A percentile compares a stretch with the other conserved stretches of the same genome.
Evolutionary conservation across 2,113 vertebrate genomes (phyloP).

Genomic region (Donacobius atricapilla): DNA sequence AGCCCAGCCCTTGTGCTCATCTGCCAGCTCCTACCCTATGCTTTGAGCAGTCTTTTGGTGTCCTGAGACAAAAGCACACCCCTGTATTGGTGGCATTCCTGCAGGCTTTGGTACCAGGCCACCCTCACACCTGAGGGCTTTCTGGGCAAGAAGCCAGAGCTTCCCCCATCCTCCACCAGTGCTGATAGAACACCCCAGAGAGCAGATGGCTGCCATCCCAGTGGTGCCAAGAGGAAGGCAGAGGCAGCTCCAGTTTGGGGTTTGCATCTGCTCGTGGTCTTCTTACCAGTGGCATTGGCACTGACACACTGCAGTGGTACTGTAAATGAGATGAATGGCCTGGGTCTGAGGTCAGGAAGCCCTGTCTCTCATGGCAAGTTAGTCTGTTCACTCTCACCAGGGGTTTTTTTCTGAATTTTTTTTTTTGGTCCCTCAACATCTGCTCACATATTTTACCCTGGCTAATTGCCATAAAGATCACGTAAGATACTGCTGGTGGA

Average conservation of each 20-base stretch:
- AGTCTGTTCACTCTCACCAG: background rate
- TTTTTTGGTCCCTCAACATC: background rate
- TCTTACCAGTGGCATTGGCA: rapidly evolving
- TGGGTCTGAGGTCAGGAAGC: background rate
- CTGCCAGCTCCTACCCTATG: background rate
- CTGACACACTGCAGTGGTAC: background rate
- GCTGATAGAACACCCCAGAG: background rate
- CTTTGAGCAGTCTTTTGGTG: background rate
- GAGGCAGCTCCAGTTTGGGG: background rate
- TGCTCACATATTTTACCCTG: background rate
- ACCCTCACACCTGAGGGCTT: background rate
- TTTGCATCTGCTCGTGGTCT: rapidly evolving
- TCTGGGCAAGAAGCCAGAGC: background rate
- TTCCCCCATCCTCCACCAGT: rapidly evolving
- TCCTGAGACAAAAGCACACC: rapidly evolving
- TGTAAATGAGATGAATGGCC: background rate
- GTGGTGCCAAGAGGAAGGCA: background rate
- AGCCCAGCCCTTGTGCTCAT: rapidly evolving
- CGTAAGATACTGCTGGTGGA: background rate
- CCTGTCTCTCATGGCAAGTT: background rate
- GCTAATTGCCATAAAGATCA: background rate
- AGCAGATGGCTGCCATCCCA: background rate
- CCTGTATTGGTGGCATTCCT: rapidly evolving
- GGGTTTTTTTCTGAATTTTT: background rate
- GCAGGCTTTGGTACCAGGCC: background rate